These are phyloP conservation scores for Aldrovandia affinis DNA, from an alignment of 2,797 vertebrate species.

Conservation along the genomic window DNA sequence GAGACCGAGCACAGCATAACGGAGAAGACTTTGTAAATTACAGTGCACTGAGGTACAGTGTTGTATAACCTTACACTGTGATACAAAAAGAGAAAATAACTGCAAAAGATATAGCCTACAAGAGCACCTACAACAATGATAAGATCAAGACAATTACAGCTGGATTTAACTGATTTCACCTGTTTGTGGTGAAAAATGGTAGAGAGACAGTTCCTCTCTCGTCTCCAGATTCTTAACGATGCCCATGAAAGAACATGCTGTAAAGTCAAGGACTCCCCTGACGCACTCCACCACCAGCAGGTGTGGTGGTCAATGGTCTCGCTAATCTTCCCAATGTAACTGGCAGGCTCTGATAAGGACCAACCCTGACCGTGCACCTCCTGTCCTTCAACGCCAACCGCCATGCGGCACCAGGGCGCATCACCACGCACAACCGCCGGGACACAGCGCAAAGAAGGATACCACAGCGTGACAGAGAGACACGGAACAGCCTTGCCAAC, in stretches of 20 bases:
- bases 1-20: neutral
- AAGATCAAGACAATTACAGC: neutral
- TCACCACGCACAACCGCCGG: neutral
- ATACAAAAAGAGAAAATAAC: neutral
- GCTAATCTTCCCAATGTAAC: slow-evolving; percentile 9
- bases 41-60: neutral
- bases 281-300: slow-evolving; percentile 15
- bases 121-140: neutral
- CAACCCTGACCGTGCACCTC: neutral
- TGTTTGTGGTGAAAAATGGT: neutral
- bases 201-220: neutral
- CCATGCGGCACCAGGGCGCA: neutral
- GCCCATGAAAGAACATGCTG: neutral
- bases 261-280: slow-evolving; percentile 11
- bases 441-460: neutral
- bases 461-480: neutral
- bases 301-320: neutral
- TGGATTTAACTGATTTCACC: neutral
- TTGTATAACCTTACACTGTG: neutral
- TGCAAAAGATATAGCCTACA: neutral
- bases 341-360: slow-evolving; percentile 3
- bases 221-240: neutral
- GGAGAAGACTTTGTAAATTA: neutral
- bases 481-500: neutral
- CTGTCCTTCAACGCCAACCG: neutral